Evolutionary conservation across 2,113 vertebrate species (phyloP), one percentile per base, ranked within the genome.

Genomic region (Halichoerus grypus): DNA sequence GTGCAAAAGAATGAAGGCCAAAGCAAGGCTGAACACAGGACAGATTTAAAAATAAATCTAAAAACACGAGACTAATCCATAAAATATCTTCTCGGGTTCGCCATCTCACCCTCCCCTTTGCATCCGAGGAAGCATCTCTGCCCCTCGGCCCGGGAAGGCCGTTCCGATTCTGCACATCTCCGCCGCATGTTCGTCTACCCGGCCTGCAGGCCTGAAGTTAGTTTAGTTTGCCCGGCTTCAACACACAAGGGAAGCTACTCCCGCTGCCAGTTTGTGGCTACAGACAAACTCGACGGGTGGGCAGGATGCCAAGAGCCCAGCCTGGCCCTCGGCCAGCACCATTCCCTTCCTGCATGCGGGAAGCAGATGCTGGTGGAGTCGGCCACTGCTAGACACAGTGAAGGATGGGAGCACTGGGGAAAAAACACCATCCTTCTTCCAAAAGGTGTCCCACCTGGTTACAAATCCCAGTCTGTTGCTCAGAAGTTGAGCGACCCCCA

Each of bases 141-240:
- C 59, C 33, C 26, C 53, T 51, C 4, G 7, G 22, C 26, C 24
- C 0, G 16, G 21, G 19, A 16, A 39, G 51, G 59, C 3, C 42
- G 31, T 22, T 72, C 31, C 24, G 57, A 51, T 21, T 15, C 69
- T 24, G 28, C 33, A 26, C 24, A 10, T 33, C 59, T 85, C 86
- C 61, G n/a, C 39, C 0, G 5, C 7, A 55, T 0, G 7, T 24
- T 39, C 26, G 26, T 22, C 26, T 1, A n/a, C 16, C 24, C 1
- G 0, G 22, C 18, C 7, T 14, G 18, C 53, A 42, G 46, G 55
- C 49, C 19, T 65, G 63, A 39, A 36, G 42, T n/a, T 4, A 57
- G 53, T 24, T 46, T 42, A 51, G 10, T 22, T 77, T 71, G 42
- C 33, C 7, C 3, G 21, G 4, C 88, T 71, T 31, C 39, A 49